Conservation (phyloP, 2,888 invertebrate species). For the Coronaproctus castanopsis region DNA sequence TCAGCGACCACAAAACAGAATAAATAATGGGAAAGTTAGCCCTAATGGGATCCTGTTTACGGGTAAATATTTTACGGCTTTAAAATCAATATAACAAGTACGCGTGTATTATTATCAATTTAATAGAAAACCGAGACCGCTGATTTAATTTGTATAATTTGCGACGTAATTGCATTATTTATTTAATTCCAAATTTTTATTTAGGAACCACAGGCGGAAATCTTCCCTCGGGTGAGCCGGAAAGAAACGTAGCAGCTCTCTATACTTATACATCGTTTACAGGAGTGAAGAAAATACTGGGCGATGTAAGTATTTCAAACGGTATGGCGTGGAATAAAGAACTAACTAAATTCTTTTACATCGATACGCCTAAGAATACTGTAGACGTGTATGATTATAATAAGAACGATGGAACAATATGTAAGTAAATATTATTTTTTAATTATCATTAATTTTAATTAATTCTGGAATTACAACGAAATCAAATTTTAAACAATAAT, state of each 20-base stretch:
- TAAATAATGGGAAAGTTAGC: conserved; percentile 65
- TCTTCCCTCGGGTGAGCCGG: background rate
- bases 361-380: conserved; percentile 27
- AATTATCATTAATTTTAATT: background rate
- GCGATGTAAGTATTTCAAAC: conserved; percentile 43
- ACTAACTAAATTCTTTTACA: conserved; percentile 38
- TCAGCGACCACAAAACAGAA: conserved; percentile 31
- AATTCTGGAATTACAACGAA: background rate
- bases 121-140: too few relatives aligned
- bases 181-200: background rate
- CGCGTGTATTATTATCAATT: too few relatives aligned
- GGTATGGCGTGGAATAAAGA: conserved; percentile 54
- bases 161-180: too few relatives aligned
- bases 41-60: conserved; percentile 49
- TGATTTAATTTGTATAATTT: too few relatives aligned
- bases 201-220: background rate
- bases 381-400: conserved; percentile 54
- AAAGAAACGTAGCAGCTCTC: background rate
- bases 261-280: background rate
- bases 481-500: background rate
- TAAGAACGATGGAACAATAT: conserved; percentile 13
- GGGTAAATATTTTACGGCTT: too few relatives aligned
- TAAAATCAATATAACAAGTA: too few relatives aligned
- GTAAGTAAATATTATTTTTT: conserved; percentile 6
- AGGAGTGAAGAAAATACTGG: conserved; percentile 1